Conservation (phyloP, 2,888 invertebrate species). For the Lepidochitona cinerea region DNA sequence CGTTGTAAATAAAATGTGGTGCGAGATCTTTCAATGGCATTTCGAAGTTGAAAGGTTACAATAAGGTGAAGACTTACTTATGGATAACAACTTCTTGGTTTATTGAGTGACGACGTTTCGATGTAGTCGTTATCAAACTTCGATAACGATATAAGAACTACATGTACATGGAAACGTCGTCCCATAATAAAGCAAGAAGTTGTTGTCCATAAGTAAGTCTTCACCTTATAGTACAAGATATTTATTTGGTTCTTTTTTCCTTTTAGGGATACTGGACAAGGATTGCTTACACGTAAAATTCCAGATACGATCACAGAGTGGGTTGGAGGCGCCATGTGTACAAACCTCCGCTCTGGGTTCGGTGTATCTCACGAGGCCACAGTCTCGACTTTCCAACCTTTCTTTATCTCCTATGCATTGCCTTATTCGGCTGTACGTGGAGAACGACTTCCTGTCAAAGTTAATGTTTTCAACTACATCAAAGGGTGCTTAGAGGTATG, state of each 20-base stretch:
- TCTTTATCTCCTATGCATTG: constrained; percentile 81
- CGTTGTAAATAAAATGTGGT: too few species aligned
- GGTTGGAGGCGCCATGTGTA: constrained; percentile 76
- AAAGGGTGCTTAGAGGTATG: constrained; percentile 80
- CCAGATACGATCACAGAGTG: constrained; percentile 79
- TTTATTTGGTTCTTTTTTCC: not conserved
- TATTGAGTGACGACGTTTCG: too few species aligned
- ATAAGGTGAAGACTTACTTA: too few species aligned
- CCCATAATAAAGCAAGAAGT: too few species aligned
- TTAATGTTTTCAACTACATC: constrained; percentile 82
- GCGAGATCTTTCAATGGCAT: too few species aligned
- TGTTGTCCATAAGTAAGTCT: too few species aligned
- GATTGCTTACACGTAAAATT: constrained; percentile 49
- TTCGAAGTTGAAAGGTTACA: too few species aligned
- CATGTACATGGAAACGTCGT: too few species aligned
- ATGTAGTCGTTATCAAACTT: too few species aligned
- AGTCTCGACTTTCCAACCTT: constrained; percentile 79
- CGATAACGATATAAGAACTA: too few species aligned
- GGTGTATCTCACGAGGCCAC: constrained; percentile 73
- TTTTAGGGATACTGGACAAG: constrained; percentile 41
- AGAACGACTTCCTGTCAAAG: constrained; percentile 78
- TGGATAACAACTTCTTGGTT: too few species aligned
- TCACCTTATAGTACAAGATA: too few species aligned
- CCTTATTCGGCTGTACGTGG: constrained; percentile 80
- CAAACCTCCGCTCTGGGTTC: constrained; percentile 73